phyloP scores from a whole-genome alignment of 2,888 invertebrate species.

The Calliphora vomitoria region DNA sequence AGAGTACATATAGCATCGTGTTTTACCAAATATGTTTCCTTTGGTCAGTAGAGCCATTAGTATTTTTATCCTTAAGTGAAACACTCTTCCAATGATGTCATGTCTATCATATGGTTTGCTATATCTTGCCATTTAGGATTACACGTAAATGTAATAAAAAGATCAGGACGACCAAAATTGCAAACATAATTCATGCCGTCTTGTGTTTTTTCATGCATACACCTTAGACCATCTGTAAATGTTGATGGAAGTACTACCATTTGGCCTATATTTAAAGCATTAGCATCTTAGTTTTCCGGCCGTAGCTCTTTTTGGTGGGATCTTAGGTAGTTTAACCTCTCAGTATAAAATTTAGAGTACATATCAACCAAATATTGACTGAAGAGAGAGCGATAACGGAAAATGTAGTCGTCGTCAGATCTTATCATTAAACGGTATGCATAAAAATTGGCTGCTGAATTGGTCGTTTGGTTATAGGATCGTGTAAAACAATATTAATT shows the following conservation, averaged over 20 bases:
- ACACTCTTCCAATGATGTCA: conserved; percentile 72
- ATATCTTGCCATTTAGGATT: conserved; percentile 69
- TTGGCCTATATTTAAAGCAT: conserved; percentile 45
- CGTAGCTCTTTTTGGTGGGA: too few relatives aligned
- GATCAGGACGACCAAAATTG: conserved; percentile 62
- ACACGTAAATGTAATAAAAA: conserved; percentile 63
- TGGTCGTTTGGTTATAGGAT: neutral
- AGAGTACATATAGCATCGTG: conserved; percentile 17
- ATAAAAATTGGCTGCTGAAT: neutral
- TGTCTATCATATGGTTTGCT: conserved; percentile 77
- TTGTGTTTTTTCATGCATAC: too few relatives aligned
- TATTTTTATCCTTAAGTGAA: conserved; percentile 65
- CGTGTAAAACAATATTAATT: conserved; percentile 1
- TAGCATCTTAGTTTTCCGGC: too few relatives aligned
- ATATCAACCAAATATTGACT: too few relatives aligned
- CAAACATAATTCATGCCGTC: conserved; percentile 68
- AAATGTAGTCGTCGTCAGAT: too few relatives aligned
- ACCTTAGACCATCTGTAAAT: conserved; percentile 69
- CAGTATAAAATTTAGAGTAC: too few relatives aligned
- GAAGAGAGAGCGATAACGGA: too few relatives aligned
- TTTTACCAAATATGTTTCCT: conserved; percentile 19
- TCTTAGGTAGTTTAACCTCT: too few relatives aligned
- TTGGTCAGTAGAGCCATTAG: conserved; percentile 57
- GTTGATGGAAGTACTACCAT: conserved; percentile 68
- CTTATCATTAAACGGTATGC: too few relatives aligned